A percentile compares a stretch with the other conserved stretches of the same genome.
Evolutionary conservation across 1,140 invertebrate genomes (phyloP).

Genomic region (Dreissena rostriformis): DNA sequence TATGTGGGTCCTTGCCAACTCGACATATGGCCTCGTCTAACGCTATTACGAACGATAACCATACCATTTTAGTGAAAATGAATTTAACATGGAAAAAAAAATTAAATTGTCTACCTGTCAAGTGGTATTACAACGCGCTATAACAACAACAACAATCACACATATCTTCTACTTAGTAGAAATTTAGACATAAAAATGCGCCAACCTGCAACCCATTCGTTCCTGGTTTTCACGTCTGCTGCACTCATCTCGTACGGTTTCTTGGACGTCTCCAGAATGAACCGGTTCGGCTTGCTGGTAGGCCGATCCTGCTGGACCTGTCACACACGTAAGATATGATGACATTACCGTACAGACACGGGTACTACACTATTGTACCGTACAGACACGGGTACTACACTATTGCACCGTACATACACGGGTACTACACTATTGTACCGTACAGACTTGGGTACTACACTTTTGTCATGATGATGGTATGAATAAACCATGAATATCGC

Average conservation of each 20-base stretch:
- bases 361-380: neutral
- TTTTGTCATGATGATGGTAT: neutral
- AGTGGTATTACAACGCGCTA: too few relatives aligned
- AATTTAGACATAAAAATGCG: too few relatives aligned
- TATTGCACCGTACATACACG: neutral
- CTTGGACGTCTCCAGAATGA: slow-evolving; percentile 62
- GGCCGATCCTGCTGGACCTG: slow-evolving; percentile 65
- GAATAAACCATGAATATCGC: too few relatives aligned
- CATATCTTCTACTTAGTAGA: too few relatives aligned
- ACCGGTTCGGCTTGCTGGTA: slow-evolving; percentile 60
- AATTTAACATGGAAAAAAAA: too few relatives aligned
- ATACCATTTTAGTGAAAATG: too few relatives aligned
- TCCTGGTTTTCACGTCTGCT: slow-evolving; percentile 69
- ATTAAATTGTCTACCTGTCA: too few relatives aligned
- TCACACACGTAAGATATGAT: neutral
- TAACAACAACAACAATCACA: too few relatives aligned
- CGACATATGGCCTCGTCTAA: slow-evolving; percentile 85
- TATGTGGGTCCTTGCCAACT: slow-evolving; percentile 84
- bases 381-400: neutral
- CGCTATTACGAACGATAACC: slow-evolving; percentile 75
- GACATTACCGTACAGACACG: neutral
- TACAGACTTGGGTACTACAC: neutral
- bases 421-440: neutral
- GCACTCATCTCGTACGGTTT: slow-evolving; percentile 73
- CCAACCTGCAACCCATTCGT: slow-evolving; percentile 74